Base-by-base conservation (phyloP, 2,888 invertebrate species). In the Troides helena region DNA sequence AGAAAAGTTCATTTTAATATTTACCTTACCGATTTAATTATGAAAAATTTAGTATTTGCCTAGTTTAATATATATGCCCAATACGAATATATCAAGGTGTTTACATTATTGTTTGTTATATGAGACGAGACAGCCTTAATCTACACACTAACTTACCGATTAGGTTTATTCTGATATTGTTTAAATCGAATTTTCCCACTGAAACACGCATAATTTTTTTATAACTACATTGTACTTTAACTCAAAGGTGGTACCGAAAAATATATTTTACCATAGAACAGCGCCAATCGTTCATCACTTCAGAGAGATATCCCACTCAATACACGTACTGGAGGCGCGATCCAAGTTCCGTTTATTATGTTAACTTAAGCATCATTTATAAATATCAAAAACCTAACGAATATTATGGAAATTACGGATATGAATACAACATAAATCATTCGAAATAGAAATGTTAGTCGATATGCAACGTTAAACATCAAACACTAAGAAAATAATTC, bases 391-490 rank as follows among this genome's bases (percentile, higher is more conserved):
- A 89, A 89, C 87, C 88, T 87, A 89, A 88, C 83, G 81, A 85
- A 82, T 84, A 86, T 82, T 78, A 85, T 82, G 85, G 86, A 81
- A 84, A 85, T 85, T 80, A 85, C 83, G 86, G 88, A 88, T 89
- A 89, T 88, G 89, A 86, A 86, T 86, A 86, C 80, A 89, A 90
- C 84, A 85, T 46, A 88, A 91, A 86, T 87, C 85, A 86, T 88
- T 87, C 87, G 87, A 89, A 87, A 86, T 84, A 89, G 90, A 92
- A 89, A 91, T 92, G 90, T 92, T 74, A 87, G 86, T 88, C 87
- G 92, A 92, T 92, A 92, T 92, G 92, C 91, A 91, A 90, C 90
- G 91, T 92, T 92, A 81, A 86, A 89, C 87, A 88, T 90, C 87
- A n/a, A 87, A 83, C 77, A 80, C 80, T 81, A 80, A 78, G 81